Evolutionary conservation across 2,797 vertebrate species (phyloP), one percentile per base, ranked within the genome.

Genomic region (Chiroxiphia lanceolata): DNA sequence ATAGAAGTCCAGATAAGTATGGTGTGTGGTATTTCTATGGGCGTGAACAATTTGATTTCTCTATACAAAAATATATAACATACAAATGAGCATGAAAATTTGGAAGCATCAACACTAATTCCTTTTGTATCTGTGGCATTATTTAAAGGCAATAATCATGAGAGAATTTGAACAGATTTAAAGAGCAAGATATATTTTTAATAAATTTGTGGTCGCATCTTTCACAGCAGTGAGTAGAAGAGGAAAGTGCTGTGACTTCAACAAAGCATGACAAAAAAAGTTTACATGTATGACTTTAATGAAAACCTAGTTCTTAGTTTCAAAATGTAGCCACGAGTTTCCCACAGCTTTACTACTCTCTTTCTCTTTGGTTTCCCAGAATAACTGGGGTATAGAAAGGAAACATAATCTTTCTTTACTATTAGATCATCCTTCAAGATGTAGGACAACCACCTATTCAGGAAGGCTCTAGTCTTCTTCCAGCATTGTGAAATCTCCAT

Each of bases 71-170:
- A 93, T 77, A 44, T 69, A 86, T 72, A 94, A 63, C 80, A 33
- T 91, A 90, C 31, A 97, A 96, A 97, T 90, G 57, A 94, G 90
- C 85, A 91, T 96, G 91, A 97, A 96, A 77, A 95, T 94, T 92
- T 94, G 82, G 93, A 97, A 96, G 33, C 91, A 85, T 96, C 80
- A 8, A 75, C 47, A 78, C 23, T 96, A 97, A 96, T 91, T 95
- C 54, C 45, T 96, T 89, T 95, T 93, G 87, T 95, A 96, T 74
- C 91, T 96, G 89, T 96, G 91, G 96, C 93, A 94, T 90, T 93
- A 94, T 97, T 94, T 96, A 96, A 97, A 74, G 89, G 87, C 48
- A 96, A 82, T 53, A 93, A 95, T 90, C 44, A 38, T 60, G 87
- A 64, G 97, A 90, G 75, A 94, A 95, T 96, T 94, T 92, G 64